A percentile compares a stretch with the other conserved stretches of the same genome.
These are phyloP conservation scores for Heliconius himera DNA, from an alignment of 1,140 invertebrate species.

Conservation along the genomic window DNA sequence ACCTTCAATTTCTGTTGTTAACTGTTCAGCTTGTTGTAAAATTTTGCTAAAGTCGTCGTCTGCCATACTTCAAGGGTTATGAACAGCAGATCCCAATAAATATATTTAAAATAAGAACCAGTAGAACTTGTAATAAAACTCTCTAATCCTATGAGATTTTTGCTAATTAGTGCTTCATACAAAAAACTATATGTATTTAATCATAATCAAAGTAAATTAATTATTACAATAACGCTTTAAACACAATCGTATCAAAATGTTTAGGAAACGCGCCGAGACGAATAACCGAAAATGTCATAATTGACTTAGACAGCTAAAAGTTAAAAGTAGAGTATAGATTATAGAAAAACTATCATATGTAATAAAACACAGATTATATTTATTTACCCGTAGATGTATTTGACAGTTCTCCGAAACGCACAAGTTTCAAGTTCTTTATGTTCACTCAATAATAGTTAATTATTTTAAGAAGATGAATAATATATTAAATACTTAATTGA, in stretches of 20 bases:
- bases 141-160: neutral
- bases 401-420: too few species aligned
- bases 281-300: conserved; percentile 12
- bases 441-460: too few species aligned
- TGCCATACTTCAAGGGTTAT: conserved; percentile 67
- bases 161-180: neutral
- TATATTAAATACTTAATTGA: too few species aligned
- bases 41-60: conserved; percentile 90
- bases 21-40: conserved; percentile 93
- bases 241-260: neutral
- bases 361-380: neutral
- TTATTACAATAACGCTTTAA: neutral
- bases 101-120: neutral
- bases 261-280: conserved; percentile 9
- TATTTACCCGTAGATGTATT: neutral
- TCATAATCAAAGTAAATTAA: neutral
- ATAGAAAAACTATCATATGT: neutral
- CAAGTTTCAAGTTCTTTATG: too few species aligned
- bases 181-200: neutral
- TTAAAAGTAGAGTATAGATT: neutral
- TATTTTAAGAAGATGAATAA: too few species aligned
- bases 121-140: neutral
- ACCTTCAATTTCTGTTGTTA: conserved; percentile 93
- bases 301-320: neutral
- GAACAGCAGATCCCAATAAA: neutral